Percentiles rank a stretch among this genome's conserved stretches.
Conservation (phyloP, 1,140 invertebrate species). For the Saccostrea cuccullata region DNA sequence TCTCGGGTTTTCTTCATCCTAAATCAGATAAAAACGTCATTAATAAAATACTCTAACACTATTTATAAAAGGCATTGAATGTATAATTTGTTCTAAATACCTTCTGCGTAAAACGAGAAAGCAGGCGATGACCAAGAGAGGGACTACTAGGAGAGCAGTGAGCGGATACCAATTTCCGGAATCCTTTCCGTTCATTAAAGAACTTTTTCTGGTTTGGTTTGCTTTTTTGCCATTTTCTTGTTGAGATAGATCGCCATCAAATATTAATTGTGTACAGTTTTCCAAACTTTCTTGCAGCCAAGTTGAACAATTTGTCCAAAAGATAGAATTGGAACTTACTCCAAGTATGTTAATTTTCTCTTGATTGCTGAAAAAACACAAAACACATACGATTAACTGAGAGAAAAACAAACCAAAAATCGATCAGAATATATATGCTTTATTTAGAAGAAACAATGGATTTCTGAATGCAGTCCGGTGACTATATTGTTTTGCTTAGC, state of each 20-base stretch:
- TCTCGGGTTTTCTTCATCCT: not conserved
- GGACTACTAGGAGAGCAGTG: not conserved
- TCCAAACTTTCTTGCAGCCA: not conserved
- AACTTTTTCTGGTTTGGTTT: not conserved
- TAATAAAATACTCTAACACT: not conserved
- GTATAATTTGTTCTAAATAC: not conserved
- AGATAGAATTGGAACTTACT: too few species aligned
- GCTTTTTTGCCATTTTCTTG: not conserved
- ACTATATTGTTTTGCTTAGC: too few species aligned
- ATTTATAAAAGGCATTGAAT: not conserved
- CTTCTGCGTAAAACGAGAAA: conserved; percentile 8
- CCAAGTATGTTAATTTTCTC: not conserved
- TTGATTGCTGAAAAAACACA: not conserved
- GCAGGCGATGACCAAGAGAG: not conserved
- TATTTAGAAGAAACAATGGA: too few species aligned
- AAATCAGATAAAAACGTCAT: not conserved
- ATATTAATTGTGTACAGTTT: not conserved
- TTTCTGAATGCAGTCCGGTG: too few species aligned
- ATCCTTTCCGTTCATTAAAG: not conserved
- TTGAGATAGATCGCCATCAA: not conserved
- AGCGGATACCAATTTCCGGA: not conserved
- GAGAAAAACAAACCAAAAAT: too few species aligned
- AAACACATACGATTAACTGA: not conserved
- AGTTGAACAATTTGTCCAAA: not conserved
- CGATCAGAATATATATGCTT: too few species aligned